Base-by-base conservation (phyloP, 2,113 vertebrate species). In the Collichthys lucidus region DNA sequence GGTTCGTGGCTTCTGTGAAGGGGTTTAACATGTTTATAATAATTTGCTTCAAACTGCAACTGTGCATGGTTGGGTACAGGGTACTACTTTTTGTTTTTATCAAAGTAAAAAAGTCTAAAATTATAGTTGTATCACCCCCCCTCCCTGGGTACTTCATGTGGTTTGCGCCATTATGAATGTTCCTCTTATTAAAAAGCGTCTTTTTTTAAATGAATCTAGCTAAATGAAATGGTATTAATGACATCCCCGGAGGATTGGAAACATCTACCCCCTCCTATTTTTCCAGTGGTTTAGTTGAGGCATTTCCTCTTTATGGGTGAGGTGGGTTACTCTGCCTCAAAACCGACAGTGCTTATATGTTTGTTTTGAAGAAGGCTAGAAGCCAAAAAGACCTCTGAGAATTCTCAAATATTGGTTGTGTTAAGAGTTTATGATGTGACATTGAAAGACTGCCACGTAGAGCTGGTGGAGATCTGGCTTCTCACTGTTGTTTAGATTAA, bases 151-250 rank as follows among this genome's bases (percentile, higher is more conserved):
- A 53, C 76, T 81, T 81, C 61, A 85, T 91, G 77, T 85, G 83
- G 84, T 71, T 73, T 69, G 50, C 55, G 14, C 80, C 31, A 44
- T 84, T 89, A 86, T 64, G 74, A 92, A 76, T 72, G 74, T 88
- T 86, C 84, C 62, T 64, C 69, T 67, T 66, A 92, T 75, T 83
- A 88, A 86, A 86, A 91, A 90, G 84, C 89, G 46, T 72, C 47
- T 70, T 77, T 71, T 71, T 71, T 86, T 83, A 73, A 78, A 86
- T 88, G 67, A 91, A 88, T 88, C 74, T 73, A 75, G 83, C 83
- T 86, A 84, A 94, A 94, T 92, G 22, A 93, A 93, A 89, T 79
- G 5, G 83, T 90, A 91, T 92, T 91, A 92, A 91, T 89, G 79
- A 80, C 75, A 77, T 83, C 88, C 79, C 79, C 61, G 46, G 86